Percentiles rank a stretch among this genome's conserved stretches.
Evolutionary conservation across 2,888 invertebrate genomes (phyloP).

Genomic region (Uloborus plumipes): DNA sequence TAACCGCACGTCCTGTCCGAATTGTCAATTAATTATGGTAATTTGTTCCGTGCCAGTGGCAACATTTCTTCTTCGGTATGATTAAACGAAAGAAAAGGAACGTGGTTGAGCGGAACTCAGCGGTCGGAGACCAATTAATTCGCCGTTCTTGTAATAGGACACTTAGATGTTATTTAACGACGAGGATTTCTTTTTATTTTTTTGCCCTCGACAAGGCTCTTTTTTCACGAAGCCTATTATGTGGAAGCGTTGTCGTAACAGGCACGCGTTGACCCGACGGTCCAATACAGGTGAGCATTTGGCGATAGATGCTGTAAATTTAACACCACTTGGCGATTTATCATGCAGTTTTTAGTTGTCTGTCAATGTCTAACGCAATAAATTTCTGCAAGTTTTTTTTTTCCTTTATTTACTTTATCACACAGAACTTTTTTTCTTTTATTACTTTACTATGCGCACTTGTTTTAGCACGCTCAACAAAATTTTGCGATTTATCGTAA

Average conservation of each 20-base stretch:
- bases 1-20: not conserved
- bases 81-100: not conserved
- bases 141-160: conserved; percentile 1
- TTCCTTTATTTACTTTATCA: too few relatives aligned
- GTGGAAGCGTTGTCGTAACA: conserved; percentile 1
- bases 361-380: too few relatives aligned
- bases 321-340: not conserved
- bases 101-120: not conserved
- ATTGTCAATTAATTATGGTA: conserved; percentile 17
- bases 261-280: conserved; percentile 7
- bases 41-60: conserved; percentile 20
- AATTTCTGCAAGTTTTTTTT: too few relatives aligned
- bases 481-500: too few relatives aligned
- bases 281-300: conserved; percentile 3
- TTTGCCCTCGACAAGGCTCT: not conserved
- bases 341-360: not conserved
- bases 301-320: not conserved
- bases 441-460: too few relatives aligned
- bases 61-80: not conserved
- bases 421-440: too few relatives aligned
- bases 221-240: not conserved
- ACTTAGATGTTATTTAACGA: conserved; percentile 4
- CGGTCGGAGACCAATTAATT: conserved; percentile 1
- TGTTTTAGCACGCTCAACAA: too few relatives aligned
- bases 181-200: conserved; percentile 1